Evolutionary conservation across 2,797 vertebrate genomes (phyloP).

Genomic region (Channa striata): DNA sequence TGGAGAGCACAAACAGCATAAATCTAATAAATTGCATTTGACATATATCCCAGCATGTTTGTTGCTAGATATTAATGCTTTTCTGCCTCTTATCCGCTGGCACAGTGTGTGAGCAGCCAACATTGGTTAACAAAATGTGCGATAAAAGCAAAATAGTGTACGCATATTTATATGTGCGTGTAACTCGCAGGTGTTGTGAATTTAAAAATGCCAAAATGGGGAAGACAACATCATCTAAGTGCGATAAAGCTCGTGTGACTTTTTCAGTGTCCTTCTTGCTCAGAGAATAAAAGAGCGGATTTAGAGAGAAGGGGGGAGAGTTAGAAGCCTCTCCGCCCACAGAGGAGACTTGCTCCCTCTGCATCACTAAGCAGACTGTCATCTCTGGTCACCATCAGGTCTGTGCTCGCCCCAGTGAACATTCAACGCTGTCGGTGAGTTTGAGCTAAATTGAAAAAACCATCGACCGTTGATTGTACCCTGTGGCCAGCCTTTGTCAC

Average conservation of each 20-base stretch:
- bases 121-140: neutral
- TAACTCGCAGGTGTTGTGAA: neutral
- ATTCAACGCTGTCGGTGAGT: conserved; percentile 99
- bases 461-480: conserved; percentile 99
- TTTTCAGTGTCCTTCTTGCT: conserved; percentile 36
- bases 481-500: conserved; percentile 87
- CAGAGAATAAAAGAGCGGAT: conserved; percentile 27
- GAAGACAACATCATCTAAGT: conserved; percentile 1
- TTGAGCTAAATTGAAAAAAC: conserved; percentile 96
- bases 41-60: conserved; percentile 1
- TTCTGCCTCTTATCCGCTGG: conserved; percentile 9
- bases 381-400: conserved; percentile 74
- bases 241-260: conserved; percentile 21
- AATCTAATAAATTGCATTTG: conserved; percentile 14
- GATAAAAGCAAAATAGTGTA: neutral
- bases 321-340: conserved; percentile 43
- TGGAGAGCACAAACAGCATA: neutral
- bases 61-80: neutral
- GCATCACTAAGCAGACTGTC: conserved; percentile 71
- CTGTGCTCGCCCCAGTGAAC: conserved; percentile 90
- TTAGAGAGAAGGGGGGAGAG: conserved; percentile 23
- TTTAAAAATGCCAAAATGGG: neutral
- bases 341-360: conserved; percentile 47
- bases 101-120: neutral
- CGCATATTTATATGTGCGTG: neutral